These are phyloP conservation scores for Geothlypis trichas DNA, from an alignment of 2,113 vertebrate species.

Conservation along the genomic window DNA sequence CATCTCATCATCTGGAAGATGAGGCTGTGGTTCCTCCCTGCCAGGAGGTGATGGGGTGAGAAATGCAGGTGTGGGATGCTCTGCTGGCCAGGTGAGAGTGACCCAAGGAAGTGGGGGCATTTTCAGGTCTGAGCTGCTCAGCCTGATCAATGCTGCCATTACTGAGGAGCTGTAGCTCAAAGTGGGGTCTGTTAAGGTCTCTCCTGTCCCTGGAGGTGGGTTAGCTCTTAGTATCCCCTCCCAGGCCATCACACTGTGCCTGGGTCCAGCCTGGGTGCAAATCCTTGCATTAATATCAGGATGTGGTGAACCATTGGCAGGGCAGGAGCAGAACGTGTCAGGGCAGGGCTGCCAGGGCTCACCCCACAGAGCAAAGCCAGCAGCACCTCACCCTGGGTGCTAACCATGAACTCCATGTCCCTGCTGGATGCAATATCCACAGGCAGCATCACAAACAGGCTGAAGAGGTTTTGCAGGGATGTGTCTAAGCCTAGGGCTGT, in stretches of 20 bases:
- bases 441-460: background rate
- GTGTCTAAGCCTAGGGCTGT: background rate
- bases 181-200: background rate
- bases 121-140: background rate
- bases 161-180: background rate
- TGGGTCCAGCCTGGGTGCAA: background rate
- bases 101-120: background rate
- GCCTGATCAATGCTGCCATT: background rate
- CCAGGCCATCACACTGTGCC: rapidly evolving
- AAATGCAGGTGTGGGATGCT: background rate
- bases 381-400: background rate
- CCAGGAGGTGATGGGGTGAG: background rate
- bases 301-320: background rate
- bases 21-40: background rate
- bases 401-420: rapidly evolving
- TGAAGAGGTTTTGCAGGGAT: background rate
- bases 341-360: background rate
- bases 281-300: background rate
- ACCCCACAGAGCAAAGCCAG: background rate
- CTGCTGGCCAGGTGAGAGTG: background rate
- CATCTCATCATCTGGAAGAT: background rate
- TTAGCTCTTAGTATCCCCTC: background rate
- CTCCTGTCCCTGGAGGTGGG: background rate
- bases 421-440: background rate
- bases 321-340: rapidly evolving